phyloP scores from a whole-genome alignment of 2,888 invertebrate species.

The Hydropsyche betteni region DNA sequence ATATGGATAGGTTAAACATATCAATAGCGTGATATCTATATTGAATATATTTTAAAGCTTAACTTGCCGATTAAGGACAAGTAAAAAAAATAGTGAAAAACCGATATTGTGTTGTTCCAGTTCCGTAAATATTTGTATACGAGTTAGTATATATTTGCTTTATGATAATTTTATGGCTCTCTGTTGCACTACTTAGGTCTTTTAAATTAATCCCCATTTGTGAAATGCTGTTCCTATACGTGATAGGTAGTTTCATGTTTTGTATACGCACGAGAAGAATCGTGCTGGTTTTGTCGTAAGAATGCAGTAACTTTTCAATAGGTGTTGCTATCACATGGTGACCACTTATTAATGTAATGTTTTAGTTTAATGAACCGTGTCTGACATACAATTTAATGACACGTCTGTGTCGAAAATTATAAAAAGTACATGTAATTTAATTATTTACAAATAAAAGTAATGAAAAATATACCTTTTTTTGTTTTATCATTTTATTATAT shows the following conservation, averaged over 20 bases:
- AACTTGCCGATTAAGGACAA: constrained; percentile 1
- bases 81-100: constrained; percentile 2
- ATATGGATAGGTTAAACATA: constrained; percentile 34
- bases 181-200: constrained; percentile 33
- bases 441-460: constrained; percentile 35
- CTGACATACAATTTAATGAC: no score
- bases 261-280: constrained; percentile 1
- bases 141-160: constrained; percentile 18
- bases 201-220: constrained; percentile 29
- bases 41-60: constrained; percentile 2
- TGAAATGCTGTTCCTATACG: constrained; percentile 36
- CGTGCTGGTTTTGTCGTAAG: no score
- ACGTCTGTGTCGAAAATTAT: neutral
- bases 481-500: no score
- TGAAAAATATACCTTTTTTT: no score
- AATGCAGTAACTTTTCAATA: neutral
- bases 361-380: no score
- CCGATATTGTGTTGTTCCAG: constrained; percentile 24
- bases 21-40: constrained; percentile 32
- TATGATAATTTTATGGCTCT: constrained; percentile 29
- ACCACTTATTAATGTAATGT: no score
- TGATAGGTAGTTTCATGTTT: constrained; percentile 22
- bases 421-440: constrained; percentile 31
- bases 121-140: constrained; percentile 34
- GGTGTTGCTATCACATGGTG: neutral